A percentile compares a stretch with the other conserved stretches of the same genome.
These are phyloP conservation scores for Hirundichthys speculiger DNA, from an alignment of 2,113 vertebrate genomes.

Conservation along the genomic window DNA sequence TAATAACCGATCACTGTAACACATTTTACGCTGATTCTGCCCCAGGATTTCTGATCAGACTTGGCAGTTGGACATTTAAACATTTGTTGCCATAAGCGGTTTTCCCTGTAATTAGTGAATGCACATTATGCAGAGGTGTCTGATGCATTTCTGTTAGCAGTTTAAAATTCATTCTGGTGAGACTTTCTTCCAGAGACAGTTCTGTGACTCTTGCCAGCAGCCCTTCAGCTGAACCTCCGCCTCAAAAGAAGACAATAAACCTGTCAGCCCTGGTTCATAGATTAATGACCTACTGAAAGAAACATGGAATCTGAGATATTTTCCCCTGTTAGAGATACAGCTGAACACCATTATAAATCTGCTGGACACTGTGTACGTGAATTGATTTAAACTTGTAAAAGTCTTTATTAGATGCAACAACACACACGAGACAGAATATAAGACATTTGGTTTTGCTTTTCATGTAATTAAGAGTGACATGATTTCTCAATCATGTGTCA, in stretches of 20 bases:
- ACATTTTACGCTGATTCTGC: not conserved
- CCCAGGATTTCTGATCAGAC: not conserved
- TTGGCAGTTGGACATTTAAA: not conserved
- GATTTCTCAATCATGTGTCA: no score
- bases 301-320: no score
- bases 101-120: not conserved
- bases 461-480: no score
- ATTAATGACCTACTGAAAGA: constrained; percentile 1
- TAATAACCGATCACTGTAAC: not conserved
- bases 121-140: not conserved
- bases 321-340: no score
- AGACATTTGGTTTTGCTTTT: no score
- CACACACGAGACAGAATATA: no score
- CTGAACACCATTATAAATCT: no score
- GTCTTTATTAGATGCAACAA: not conserved
- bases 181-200: not conserved
- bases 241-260: not conserved
- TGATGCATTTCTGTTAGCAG: not conserved
- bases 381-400: not conserved
- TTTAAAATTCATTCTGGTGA: not conserved
- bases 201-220: constrained; percentile 1
- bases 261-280: constrained; percentile 5
- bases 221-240: not conserved
- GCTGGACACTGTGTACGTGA: not conserved
- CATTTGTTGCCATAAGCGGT: not conserved